A percentile compares a stretch with the other conserved stretches of the same genome.
These are phyloP conservation scores for Peromyscus attwateri DNA, from an alignment of 2,797 vertebrate species.

Conservation along the genomic window DNA sequence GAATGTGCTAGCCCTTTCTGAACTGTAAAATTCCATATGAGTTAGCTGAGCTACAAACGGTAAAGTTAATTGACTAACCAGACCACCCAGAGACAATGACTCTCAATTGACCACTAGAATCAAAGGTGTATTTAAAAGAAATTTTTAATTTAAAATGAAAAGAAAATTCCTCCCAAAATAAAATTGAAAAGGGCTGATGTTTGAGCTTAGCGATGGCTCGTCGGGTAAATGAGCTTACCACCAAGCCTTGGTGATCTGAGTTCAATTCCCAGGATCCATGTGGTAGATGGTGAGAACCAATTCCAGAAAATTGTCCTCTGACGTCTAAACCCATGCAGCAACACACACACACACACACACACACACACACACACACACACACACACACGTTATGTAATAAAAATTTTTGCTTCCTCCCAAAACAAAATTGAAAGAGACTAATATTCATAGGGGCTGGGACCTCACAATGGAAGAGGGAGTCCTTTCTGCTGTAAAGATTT, in stretches of 20 bases:
- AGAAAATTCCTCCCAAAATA: neutral
- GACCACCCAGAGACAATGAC: neutral
- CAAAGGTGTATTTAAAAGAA: neutral
- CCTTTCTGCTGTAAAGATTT: neutral
- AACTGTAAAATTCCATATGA: neutral
- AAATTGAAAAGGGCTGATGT: neutral
- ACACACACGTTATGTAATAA: neutral
- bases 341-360: neutral
- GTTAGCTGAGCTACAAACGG: neutral
- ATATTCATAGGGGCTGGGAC: no score
- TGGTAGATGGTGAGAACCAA: neutral
- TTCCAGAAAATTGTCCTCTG: neutral
- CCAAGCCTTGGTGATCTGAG: neutral
- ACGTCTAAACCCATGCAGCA: neutral
- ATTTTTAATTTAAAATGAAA: neutral
- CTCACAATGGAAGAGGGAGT: accelerated
- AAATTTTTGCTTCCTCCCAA: neutral
- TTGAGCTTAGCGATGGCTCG: neutral
- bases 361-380: neutral
- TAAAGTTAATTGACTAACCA: neutral
- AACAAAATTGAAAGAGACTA: neutral
- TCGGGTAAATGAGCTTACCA: neutral
- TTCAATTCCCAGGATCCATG: neutral
- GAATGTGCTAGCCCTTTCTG: neutral
- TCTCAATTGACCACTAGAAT: neutral